Percentiles rank a stretch among this genome's conserved stretches.
Evolutionary conservation across 1,140 invertebrate species (phyloP).

Genomic region (Panagrolaimus sp.): DNA sequence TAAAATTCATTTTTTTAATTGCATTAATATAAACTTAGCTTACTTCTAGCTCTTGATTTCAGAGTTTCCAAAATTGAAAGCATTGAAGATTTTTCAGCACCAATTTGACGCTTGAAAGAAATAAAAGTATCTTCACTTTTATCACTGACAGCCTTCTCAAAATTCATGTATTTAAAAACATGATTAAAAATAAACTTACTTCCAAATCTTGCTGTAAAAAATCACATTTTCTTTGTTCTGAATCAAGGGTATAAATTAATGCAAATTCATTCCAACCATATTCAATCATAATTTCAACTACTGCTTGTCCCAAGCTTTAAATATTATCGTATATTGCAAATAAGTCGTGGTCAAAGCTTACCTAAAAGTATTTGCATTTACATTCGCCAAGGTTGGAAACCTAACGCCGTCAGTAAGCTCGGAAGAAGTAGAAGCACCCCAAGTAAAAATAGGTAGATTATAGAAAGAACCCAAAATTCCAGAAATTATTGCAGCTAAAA

Average conservation of each 20-base stretch:
- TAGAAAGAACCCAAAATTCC: slow-evolving; percentile 25
- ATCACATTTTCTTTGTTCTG: slow-evolving; percentile 24
- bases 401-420: slow-evolving; percentile 17
- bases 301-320: slow-evolving; percentile 26
- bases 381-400: slow-evolving; percentile 34
- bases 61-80: slow-evolving; percentile 11
- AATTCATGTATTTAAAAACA: neutral
- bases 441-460: slow-evolving; percentile 35
- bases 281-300: slow-evolving; percentile 22
- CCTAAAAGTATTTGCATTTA: slow-evolving; percentile 27
- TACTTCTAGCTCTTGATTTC: slow-evolving; percentile 12
- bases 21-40: neutral
- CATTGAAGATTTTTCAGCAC: slow-evolving; percentile 15
- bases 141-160: neutral
- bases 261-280: slow-evolving; percentile 37
- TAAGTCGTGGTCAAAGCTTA: neutral
- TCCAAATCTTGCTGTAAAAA: slow-evolving; percentile 34
- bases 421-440: slow-evolving; percentile 28
- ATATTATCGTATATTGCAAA: neutral
- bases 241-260: slow-evolving; percentile 28
- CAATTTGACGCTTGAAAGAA: slow-evolving; percentile 24
- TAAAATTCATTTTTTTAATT: neutral
- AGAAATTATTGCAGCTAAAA: slow-evolving; percentile 9
- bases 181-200: neutral
- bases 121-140: slow-evolving; percentile 17